Conservation (phyloP, 2,888 invertebrate genomes). For the Microchrysa polita region DNA sequence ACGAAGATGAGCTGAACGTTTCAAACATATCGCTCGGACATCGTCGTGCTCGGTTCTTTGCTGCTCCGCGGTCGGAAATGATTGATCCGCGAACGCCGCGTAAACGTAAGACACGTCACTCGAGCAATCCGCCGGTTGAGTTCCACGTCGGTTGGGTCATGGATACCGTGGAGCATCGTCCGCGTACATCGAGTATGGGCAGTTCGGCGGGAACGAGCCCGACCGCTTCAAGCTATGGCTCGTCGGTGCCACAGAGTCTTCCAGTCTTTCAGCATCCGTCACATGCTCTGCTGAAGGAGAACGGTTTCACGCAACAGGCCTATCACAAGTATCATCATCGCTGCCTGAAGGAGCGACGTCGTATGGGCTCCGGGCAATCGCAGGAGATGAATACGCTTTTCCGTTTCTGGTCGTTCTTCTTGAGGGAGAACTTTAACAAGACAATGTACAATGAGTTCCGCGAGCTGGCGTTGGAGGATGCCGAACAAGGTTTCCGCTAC, state of each 20-base stretch:
- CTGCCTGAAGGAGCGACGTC: slow-evolving; percentile 89
- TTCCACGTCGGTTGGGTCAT: slow-evolving; percentile 98
- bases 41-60: slow-evolving; percentile 87
- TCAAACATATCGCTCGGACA: slow-evolving; percentile 42
- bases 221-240: slow-evolving; percentile 78
- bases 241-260: slow-evolving; percentile 81
- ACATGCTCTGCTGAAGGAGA: slow-evolving; percentile 92
- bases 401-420: slow-evolving; percentile 99
- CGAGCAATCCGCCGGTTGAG: slow-evolving; percentile 91
- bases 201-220: slow-evolving; percentile 84
- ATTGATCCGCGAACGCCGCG: slow-evolving; percentile 75
- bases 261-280: slow-evolving; percentile 96
- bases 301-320: slow-evolving; percentile 97
- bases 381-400: slow-evolving; percentile 99
- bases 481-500: slow-evolving; percentile 87
- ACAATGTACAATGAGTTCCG: slow-evolving; percentile 98
- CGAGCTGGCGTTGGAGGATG: slow-evolving; percentile 92
- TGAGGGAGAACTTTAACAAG: slow-evolving; percentile 96
- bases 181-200: slow-evolving; percentile 81
- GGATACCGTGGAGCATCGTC: slow-evolving; percentile 86
- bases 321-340: slow-evolving; percentile 96
- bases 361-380: slow-evolving; percentile 91
- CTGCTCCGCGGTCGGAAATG: slow-evolving; percentile 83
- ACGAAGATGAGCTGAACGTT: slow-evolving; percentile 50
- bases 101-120: slow-evolving; percentile 92